These are phyloP conservation scores for Gymnothorax reevesii DNA, from an alignment of 2,797 vertebrate genomes.

Conservation along the genomic window DNA sequence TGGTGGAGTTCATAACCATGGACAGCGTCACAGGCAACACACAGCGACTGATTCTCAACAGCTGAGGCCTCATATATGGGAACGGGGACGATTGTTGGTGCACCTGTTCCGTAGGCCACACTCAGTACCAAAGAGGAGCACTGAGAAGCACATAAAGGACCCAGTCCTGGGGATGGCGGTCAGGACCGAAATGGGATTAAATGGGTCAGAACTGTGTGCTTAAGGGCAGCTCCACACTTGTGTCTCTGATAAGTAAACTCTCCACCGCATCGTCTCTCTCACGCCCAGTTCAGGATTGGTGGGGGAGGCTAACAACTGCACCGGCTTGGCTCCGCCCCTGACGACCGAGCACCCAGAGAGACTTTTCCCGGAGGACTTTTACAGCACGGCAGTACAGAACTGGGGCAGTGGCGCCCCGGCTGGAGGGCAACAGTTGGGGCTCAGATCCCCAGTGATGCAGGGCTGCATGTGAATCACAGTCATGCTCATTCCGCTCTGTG, in stretches of 20 bases:
- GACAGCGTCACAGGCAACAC: background rate
- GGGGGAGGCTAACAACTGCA: background rate
- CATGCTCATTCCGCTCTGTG: background rate
- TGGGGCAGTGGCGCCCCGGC: background rate
- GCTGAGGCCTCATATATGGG: background rate
- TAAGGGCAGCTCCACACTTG: background rate
- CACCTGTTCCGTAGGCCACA: background rate
- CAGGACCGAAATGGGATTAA: background rate
- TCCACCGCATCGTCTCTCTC: background rate
- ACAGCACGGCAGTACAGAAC: background rate
- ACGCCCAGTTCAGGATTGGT: background rate
- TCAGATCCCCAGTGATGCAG: background rate
- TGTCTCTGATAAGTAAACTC: background rate
- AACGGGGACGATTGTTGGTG: background rate
- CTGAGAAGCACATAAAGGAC: background rate
- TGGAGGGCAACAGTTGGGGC: background rate
- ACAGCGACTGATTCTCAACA: background rate
- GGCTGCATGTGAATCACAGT: background rate
- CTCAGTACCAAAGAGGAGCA: no score
- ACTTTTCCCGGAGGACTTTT: background rate
- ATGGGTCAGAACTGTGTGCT: background rate
- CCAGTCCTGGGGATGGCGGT: background rate
- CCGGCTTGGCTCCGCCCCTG: background rate
- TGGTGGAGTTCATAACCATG: background rate
- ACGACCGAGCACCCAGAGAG: background rate